Evolutionary conservation across 2,113 vertebrate genomes (phyloP), one percentile per base, ranked within the genome.

Genomic region (Ivindomyrus marchei): DNA sequence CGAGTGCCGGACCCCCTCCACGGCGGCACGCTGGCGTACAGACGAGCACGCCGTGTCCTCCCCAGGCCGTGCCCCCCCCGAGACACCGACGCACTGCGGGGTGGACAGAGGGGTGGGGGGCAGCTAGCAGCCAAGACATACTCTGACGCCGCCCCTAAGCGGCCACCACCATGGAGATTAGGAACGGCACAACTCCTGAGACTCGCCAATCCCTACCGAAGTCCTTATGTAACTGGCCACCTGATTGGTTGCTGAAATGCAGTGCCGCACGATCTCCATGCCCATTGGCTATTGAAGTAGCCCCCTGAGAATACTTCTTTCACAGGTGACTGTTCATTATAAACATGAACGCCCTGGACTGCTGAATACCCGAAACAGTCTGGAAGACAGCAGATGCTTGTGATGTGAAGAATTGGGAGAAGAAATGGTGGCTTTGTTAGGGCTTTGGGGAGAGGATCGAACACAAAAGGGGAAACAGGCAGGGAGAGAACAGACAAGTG

Each of bases 41-140:
- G 90, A 93, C 92, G 87, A 91, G 92, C 92, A 91, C 92, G 53
- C 77, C 87, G 89, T 83, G 89, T 92, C 91, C 91, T 87, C 89
- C 91, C 93, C 90, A 90, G 91, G 39, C 77, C 27, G 8, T 15
- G 93, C 91, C 91, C 70, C 42, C 90, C 85, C 86, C 91, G 83
- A 91, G 90, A 88, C 56, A 53, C 91, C 90, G 91, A 80, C 89
- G 90, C 84, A 80, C 90, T 89, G 91, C 88, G 89, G 91, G 21
- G 11, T 21, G 86, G 52, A 36, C 31, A 53, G 1, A 36, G 53
- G 53, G 39, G 56, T 46, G 39, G 39, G 19, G 31, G 21, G 17
- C 4, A 85, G 39, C 39, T 85, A 47, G 5, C 45, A 85, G 21
- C 9, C 19, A 49, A 85, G 24, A 85, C 8, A 24, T 46, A 19